A percentile compares a stretch with the other conserved stretches of the same genome.
phyloP scores from a whole-genome alignment of 2,797 vertebrate species.

The Hyperoplus immaculatus region DNA sequence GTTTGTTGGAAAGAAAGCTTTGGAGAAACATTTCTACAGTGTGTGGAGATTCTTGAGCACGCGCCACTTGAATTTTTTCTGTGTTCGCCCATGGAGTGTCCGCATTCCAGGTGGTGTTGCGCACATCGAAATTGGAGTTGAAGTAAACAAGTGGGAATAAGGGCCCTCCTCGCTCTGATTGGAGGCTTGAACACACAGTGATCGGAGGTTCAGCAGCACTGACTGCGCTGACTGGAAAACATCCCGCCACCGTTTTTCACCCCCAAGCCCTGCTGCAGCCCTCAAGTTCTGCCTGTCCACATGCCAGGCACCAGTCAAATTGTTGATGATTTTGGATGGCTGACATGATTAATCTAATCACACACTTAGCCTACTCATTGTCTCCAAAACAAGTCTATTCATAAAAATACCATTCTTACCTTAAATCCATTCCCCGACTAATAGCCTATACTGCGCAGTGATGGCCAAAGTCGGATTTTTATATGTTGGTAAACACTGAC shows the following conservation, averaged over 20 bases:
- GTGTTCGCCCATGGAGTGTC: conserved; percentile 82
- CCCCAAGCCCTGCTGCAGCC: background rate
- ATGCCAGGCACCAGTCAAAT: conserved; percentile 25
- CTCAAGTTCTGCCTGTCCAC: conserved; percentile 14
- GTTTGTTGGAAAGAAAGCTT: conserved; percentile 15
- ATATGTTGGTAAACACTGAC: background rate
- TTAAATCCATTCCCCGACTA: background rate
- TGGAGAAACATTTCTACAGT: conserved; percentile 9
- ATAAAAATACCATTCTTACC: background rate
- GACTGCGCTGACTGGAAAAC: conserved; percentile 36
- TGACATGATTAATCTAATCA: too few species aligned
- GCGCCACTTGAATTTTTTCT: conserved; percentile 38
- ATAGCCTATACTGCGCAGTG: background rate
- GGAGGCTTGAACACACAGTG: conserved; percentile 29
- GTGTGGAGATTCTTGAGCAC: conserved; percentile 13
- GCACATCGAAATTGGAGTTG: conserved; percentile 94
- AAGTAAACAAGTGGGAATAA: conserved; percentile 87
- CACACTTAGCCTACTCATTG: too few species aligned
- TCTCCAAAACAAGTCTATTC: background rate
- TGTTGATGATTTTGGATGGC: conserved; percentile 15
- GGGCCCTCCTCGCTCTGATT: conserved; percentile 25
- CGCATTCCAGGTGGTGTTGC: conserved; percentile 97
- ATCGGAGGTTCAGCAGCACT: conserved; percentile 24
- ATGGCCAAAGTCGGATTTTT: background rate
- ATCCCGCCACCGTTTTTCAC: conserved; percentile 47